Base-by-base conservation (phyloP, 1,140 invertebrate genomes). In the Conopomorpha cramerella region DNA sequence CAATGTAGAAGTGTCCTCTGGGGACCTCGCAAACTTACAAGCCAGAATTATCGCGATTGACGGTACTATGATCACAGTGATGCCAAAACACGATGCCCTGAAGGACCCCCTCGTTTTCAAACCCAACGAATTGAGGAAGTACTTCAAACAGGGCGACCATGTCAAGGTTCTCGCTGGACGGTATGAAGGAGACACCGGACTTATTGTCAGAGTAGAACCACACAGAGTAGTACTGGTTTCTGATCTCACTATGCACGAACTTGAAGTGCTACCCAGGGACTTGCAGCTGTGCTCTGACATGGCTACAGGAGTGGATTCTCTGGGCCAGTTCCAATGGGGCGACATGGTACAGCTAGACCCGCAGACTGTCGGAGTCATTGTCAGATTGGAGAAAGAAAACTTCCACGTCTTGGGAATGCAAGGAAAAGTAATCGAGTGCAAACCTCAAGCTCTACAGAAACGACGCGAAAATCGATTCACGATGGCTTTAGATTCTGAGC, bases 311-410 rank as follows among this genome's bases (percentile, higher is more conserved):
- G 96, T 99, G 0, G 97, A 99, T 64, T 93, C 92, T 8, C 79
- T 98, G 16, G 97, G 97, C 1, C 95, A 98, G 74, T 99, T 95
- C 61, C 95, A 98, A 76, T 99, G 94, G 90, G 96, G 96, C 10
- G 96, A 99, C 74, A 80, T 99, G 46, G 96, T 99, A 1, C 91
- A 95, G 59, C 65, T 98, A 3, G 96, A 96, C 74, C 84, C 91
- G 0, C 93, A 98, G 68, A 98, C 93, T 26, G 95, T 99, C 6
- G 97, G 96, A 11, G 93, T 96, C 0, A 99, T 99, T 48, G 93
- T 99, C 0, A 81, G 95, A 13, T 73, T 99, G 30, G 96, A 99
- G 64, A 88, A 93, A 40, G 96, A 99, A 63, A 92, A 92, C 57
- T 98, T 99, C 62, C 94, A 98, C 61, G 87, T 92, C 10, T 68